Base-by-base conservation (phyloP, 1,140 invertebrate genomes). In the Semibalanus balanoides region DNA sequence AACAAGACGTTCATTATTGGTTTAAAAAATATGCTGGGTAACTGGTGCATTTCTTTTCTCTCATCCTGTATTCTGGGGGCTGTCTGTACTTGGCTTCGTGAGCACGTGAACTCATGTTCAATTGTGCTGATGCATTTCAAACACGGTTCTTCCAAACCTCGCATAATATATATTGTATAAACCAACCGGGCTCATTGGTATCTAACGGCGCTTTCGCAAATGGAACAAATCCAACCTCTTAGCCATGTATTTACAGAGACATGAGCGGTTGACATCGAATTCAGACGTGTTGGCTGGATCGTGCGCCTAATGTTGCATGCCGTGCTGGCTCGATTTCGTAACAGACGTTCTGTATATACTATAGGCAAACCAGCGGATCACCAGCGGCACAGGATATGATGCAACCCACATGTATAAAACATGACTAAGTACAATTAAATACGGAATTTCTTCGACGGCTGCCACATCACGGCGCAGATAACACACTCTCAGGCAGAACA, bases 371-470 rank as follows among this genome's bases (percentile, higher is more conserved):
- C 51, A 25, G 51, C 51, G 7, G 22, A 64, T 25, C 51, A 64
- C 22, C 1, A 25, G 22, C 51, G 22, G 11, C 51, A 25, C 51
- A 11, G 22, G 51, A 64, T 64, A 64, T 25, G 51, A 11, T 3
- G 51, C 51, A 64, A 19, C 51, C 51, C 51, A 25, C 51, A 64
- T 64, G 51, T 64, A 25, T 64, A 64, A 64, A 64, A 64, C 51
- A 64, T 64, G 51, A 64, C 51, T 64, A 64, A 64, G 51, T 64
- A 64, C 51, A 64, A 64, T 64, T 64, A 64, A 64, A 64, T 64
- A 64, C 11, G 51, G 51, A 64, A 64, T 64, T 64, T 64, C 3
- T 64, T 64, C 22, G 22, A 64, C 51, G 51, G 51, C 51, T 64
- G 51, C 22, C 51, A 64, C 51, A 25, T 11, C 51, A 64, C 51